These are phyloP conservation scores for Mesaphorura yosii DNA, from an alignment of 1,140 invertebrate genomes.

Conservation along the genomic window DNA sequence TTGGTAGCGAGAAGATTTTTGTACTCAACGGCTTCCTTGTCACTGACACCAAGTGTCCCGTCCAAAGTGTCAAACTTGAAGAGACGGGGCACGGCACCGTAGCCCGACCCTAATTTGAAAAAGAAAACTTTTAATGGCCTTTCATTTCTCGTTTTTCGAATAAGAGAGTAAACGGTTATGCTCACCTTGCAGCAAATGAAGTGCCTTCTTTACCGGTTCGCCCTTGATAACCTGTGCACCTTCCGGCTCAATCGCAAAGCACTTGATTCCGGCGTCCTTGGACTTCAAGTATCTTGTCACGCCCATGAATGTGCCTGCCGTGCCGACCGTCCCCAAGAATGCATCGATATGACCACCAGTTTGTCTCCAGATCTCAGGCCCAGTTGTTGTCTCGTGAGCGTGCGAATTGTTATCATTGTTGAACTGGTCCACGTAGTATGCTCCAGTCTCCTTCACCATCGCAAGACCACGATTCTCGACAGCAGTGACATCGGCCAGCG, in stretches of 20 bases:
- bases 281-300: conserved; percentile 19
- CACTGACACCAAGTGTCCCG: conserved; percentile 9
- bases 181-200: conserved; percentile 25
- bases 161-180: no score
- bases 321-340: conserved; percentile 31
- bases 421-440: conserved; percentile 36
- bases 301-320: conserved; percentile 30
- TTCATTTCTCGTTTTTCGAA: no score
- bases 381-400: conserved; percentile 41
- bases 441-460: conserved; percentile 9
- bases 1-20: conserved; percentile 16
- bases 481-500: conserved; percentile 18
- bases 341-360: conserved; percentile 34
- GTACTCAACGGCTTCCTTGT: conserved; percentile 21
- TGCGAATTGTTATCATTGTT: conserved; percentile 39
- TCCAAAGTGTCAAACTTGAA: conserved; percentile 25
- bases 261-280: conserved; percentile 18
- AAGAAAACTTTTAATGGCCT: no score
- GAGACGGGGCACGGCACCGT: conserved; percentile 14
- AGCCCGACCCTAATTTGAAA: no score
- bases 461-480: conserved; percentile 9
- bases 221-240: conserved; percentile 19
- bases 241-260: conserved; percentile 21
- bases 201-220: conserved; percentile 7
- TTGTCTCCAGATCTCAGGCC: conserved; percentile 43